Conservation (phyloP, 2,888 invertebrate species). For the Euzophera pinguis region DNA sequence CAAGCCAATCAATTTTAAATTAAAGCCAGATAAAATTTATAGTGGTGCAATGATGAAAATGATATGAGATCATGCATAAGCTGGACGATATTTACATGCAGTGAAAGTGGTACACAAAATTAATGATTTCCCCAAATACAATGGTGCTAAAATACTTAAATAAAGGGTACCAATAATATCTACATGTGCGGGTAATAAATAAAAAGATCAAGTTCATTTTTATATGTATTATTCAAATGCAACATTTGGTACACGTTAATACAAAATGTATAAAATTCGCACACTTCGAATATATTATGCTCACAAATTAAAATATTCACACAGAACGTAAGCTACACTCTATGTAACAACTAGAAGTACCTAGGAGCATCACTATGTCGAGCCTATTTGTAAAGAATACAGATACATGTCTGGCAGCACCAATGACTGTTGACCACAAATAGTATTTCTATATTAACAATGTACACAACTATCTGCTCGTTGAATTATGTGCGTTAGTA, state of each 20-base stretch:
- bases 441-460: constrained; percentile 6
- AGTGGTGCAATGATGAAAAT: background rate
- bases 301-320: constrained; percentile 53
- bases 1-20: background rate
- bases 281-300: constrained; percentile 45
- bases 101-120: background rate
- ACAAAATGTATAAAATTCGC: constrained; percentile 76
- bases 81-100: constrained; percentile 2
- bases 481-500: constrained; percentile 47
- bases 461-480: constrained; percentile 7
- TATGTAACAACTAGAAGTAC: constrained; percentile 37
- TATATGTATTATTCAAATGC: constrained; percentile 73
- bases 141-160: background rate
- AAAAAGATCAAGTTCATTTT: constrained; percentile 38
- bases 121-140: background rate
- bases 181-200: constrained; percentile 26
- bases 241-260: constrained; percentile 73
- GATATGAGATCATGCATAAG: constrained; percentile 3
- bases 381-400: constrained; percentile 6
- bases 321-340: constrained; percentile 46
- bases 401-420: constrained; percentile 27
- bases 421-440: constrained; percentile 18
- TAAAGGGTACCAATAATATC: background rate
- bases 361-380: constrained; percentile 32
- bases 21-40: background rate